Percentiles rank a stretch among this genome's conserved stretches.
These are phyloP conservation scores for Drosophila imparisetae DNA, from an alignment of 2,888 invertebrate genomes.

Conservation along the genomic window DNA sequence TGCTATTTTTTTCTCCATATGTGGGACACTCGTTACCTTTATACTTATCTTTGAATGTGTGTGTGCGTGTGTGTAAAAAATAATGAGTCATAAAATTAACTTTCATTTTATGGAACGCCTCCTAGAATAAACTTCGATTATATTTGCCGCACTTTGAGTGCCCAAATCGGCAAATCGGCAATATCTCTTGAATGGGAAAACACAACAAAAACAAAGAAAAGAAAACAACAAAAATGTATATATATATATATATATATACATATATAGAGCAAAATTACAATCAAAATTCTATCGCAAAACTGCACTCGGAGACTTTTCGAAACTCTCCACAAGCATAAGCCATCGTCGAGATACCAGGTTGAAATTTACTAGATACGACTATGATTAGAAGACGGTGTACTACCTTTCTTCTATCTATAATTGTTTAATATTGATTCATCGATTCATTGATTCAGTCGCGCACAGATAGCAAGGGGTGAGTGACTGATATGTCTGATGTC, in stretches of 20 bases:
- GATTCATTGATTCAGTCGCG: too few species aligned
- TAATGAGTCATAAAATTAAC: constrained; percentile 76
- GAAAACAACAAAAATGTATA: not conserved
- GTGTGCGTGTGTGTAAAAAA: constrained; percentile 56
- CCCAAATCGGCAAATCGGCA: constrained; percentile 7
- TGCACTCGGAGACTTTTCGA: not conserved
- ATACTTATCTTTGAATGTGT: constrained; percentile 9
- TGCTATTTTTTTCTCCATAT: constrained; percentile 47
- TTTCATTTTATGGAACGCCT: constrained; percentile 42
- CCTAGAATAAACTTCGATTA: constrained; percentile 2
- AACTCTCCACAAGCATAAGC: not conserved
- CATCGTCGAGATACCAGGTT: not conserved
- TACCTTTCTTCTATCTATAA: not conserved
- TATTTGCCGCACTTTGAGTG: constrained; percentile 8
- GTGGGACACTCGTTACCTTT: constrained; percentile 34
- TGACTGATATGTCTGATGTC: not conserved
- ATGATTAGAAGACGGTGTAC: not conserved
- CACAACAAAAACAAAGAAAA: not conserved
- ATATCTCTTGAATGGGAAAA: constrained; percentile 1
- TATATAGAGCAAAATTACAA: not conserved
- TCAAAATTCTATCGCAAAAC: not conserved
- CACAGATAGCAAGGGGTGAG: not conserved
- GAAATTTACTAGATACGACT: not conserved
- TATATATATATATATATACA: not conserved
- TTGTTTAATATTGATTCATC: not conserved